Base-by-base conservation (phyloP, 2,113 vertebrate species). In the Brienomyrus brachyistius region DNA sequence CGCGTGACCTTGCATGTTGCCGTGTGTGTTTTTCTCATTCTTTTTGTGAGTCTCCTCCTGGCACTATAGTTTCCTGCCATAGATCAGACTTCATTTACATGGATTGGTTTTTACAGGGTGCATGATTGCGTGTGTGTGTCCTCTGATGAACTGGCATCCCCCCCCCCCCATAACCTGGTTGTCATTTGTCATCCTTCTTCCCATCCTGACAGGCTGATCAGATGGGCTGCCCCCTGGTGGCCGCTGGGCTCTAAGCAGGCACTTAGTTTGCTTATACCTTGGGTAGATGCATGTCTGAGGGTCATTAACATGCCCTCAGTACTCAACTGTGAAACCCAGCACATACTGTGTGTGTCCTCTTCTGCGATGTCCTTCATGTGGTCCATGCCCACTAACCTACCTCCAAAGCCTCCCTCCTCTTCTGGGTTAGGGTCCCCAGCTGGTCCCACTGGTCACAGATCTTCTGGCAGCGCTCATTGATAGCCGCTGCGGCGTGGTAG, bases 401-500 rank as follows among this genome's bases (percentile, higher is more conserved):
- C 97, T 98, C 97, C 89, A 98, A 91, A 4, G 96, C 96, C 83
- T 98, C 97, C 91, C 97, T 95, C 88, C 97, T 94, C 93, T 97
- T 98, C 94, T 98, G 97, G 17, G 97, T 98, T 45, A 97, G 96
- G 15, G 97, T 98, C 89, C 97, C 97, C 94, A 98, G 86, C 89
- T 95, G 93, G 93, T 98, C 97, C 97, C 97, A 98, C 93, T 96
- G 96, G 94, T 98, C 97, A 92, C 97, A 98, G 89, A 98, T 98
- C 90, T 95, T 97, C 94, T 98, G 97, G 93, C 97, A 98, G 88
- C 95, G 95, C 17, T 97, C 96, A 77, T 98, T 98, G 91, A 98
- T 92, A 86, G 94, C 95, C 91, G 95, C 96, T 21, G 97, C 95
- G 35, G 96, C 97, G 0, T 97, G 95, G 90, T 97, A 98, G 90